Evolutionary conservation across 2,797 vertebrate species (phyloP), one percentile per base, ranked within the genome.

Genomic region (Pteropus rufus): DNA sequence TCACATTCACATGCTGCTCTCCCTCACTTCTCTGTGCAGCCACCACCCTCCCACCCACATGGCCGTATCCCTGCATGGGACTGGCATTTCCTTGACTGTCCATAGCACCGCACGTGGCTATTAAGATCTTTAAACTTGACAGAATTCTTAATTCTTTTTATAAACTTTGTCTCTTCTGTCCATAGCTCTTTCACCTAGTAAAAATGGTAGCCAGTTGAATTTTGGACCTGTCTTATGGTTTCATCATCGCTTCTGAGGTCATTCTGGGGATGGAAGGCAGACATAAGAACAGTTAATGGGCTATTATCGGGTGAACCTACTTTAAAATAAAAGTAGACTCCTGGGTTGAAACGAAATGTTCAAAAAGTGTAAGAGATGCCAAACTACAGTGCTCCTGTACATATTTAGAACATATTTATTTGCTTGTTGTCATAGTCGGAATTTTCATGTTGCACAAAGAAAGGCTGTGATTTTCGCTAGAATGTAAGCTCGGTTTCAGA

Each of bases 251-350:
- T 62, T 92, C 16, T 83, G 21, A 87, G 24, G 12, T 65, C 58
- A 19, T 70, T 73, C 52, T 67, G 1, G 41, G 21, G 26, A 36
- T 39, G 52, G 64, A 90, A 73, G 41, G n/a, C 67, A 79, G 34
- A 65, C 11, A 4, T 67, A 31, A 18, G 69, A 90, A 56, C 44
- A 75, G 41, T 58, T 58, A 8, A 21, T 31, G 77, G 65, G 15
- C 23, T 92, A 1, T 85, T 89, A 8, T 14, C 14, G 7, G 21
- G 56, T 34, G 41, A 83, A 73, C 8, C 60, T 84, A 34, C 52
- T 85, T 82, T 72, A 56, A 92, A 80, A 87, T 77, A 72, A 93
- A 67, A 93, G 76, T 65, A 34, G 60, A 76, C 10, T 49, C 19
- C 60, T 70, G 0, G 76, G 31, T 79, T 67, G 94, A 87, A 88